Base-by-base conservation (phyloP, 2,797 vertebrate genomes). In the Clamator glandarius region DNA sequence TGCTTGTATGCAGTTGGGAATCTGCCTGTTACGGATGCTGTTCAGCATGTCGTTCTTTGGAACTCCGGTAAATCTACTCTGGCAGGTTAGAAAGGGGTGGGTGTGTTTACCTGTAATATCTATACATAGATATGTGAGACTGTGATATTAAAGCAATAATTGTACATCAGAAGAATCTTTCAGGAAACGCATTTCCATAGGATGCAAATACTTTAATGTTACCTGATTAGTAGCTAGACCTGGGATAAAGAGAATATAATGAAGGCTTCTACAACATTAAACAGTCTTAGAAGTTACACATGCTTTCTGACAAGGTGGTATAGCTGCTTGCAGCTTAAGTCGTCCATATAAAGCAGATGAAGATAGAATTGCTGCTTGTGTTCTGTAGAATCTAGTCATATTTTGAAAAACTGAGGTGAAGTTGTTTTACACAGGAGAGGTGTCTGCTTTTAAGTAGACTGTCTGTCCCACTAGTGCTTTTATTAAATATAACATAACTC, bases 1-100 rank as follows among this genome's bases (percentile, higher is more conserved):
- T 23, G 42, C 29, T 57, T 41, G 0, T 1, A 2, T 44, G 51
- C 5, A 1, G 0, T 6, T 59, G 63, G 78, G 46, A 55, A 11
- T 8, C 44, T 17, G 12, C 1, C 9, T 35, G 58, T 31, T 67
- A 9, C 0, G 10, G 26, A 24, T 1, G 0, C 12, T 29, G 4
- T 12, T 70, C 3, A 1, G 51, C 57, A 69, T 3, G 5, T 31
- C 3, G 41, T 35, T 59, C 24, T 48, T 39, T 52, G 55, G 52
- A 51, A 8, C 31, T 55, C 24, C 15, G 33, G 42, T 64, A n/a
- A 66, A 46, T 61, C 19, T 88, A 50, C 74, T 64, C 50, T 64
- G 50, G 57, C 52, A 52, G 51, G 55, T 70, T 28, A 35, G 50
- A n/a, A 79, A 3, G 46, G 52, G 51, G 14, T 12, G 26, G 10